Evolutionary conservation across 2,888 invertebrate genomes (phyloP).

Genomic region (Sinohyriopsis cumingii): DNA sequence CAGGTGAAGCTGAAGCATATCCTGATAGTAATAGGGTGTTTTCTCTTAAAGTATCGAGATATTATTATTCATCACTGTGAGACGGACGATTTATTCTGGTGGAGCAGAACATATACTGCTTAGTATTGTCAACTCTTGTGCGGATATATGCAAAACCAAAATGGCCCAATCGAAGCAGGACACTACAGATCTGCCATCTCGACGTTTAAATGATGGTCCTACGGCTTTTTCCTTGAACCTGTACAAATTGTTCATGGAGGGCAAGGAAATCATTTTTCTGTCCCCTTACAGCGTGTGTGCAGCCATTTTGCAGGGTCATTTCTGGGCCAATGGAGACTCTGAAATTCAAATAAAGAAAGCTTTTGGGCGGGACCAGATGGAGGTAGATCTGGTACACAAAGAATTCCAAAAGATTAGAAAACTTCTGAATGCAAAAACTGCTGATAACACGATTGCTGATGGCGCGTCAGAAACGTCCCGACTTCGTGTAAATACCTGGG

Average conservation of each 20-base stretch:
- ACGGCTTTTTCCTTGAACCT: neutral
- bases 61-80: too few relatives aligned
- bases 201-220: neutral
- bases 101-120: too few relatives aligned
- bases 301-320: conserved; percentile 38
- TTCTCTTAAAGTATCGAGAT: too few relatives aligned
- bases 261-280: conserved; percentile 28
- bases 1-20: too few relatives aligned
- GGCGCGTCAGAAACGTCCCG: conserved; percentile 66
- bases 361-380: conserved; percentile 15
- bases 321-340: conserved; percentile 34
- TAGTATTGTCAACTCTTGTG: too few relatives aligned
- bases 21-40: too few relatives aligned
- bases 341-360: conserved; percentile 25
- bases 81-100: too few relatives aligned
- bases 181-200: too few relatives aligned
- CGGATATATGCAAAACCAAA: too few relatives aligned
- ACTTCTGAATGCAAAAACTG: conserved; percentile 11
- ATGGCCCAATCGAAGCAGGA: too few relatives aligned
- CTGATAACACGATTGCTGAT: conserved; percentile 14
- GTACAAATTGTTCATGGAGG: neutral
- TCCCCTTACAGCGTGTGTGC: conserved; percentile 46
- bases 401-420: conserved; percentile 26
- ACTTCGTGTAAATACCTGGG: conserved; percentile 84
- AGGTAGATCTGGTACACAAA: conserved; percentile 15